These are phyloP conservation scores for Aphidius ervi DNA, from an alignment of 1,140 invertebrate genomes.

Conservation along the genomic window DNA sequence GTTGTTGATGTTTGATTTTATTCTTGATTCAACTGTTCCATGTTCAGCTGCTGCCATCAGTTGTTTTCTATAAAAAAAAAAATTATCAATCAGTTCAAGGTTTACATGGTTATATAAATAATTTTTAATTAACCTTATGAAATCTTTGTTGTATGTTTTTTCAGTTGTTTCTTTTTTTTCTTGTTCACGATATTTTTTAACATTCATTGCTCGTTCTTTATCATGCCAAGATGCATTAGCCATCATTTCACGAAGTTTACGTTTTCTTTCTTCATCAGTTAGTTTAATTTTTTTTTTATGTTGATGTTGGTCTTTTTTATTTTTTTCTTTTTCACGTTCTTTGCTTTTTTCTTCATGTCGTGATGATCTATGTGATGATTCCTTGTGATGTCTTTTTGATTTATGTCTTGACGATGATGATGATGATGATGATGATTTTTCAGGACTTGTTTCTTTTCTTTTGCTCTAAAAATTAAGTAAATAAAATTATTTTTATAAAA, in stretches of 20 bases:
- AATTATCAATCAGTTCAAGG: not conserved
- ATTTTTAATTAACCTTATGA: conserved; percentile 52
- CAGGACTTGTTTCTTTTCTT: conserved; percentile 44
- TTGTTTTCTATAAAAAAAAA: conserved; percentile 58
- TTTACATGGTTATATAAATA: not conserved
- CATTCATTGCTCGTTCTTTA: conserved; percentile 61
- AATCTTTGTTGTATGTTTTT: conserved; percentile 52
- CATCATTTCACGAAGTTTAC: conserved; percentile 72
- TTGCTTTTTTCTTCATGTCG: conserved; percentile 40
- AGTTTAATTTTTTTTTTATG: conserved; percentile 34
- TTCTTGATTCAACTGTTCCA: conserved; percentile 67
- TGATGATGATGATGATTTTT: conserved; percentile 7
- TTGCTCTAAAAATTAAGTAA: conserved; percentile 26
- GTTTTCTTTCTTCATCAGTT: conserved; percentile 44
- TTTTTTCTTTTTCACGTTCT: too few relatives aligned
- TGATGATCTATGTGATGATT: conserved; percentile 47
- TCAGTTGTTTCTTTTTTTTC: conserved; percentile 59
- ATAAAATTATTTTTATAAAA: not conserved
- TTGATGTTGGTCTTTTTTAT: conserved; percentile 39
- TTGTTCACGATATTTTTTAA: conserved; percentile 62
- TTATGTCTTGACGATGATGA: too few relatives aligned
- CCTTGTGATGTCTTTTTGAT: conserved; percentile 4
- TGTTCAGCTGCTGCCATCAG: conserved; percentile 63
- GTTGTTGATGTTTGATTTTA: conserved; percentile 77
- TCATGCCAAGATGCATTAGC: conserved; percentile 70